Percentiles rank a stretch among this genome's conserved stretches.
These are phyloP conservation scores for Trematomus bernacchii DNA, from an alignment of 2,797 vertebrate species.

Conservation along the genomic window DNA sequence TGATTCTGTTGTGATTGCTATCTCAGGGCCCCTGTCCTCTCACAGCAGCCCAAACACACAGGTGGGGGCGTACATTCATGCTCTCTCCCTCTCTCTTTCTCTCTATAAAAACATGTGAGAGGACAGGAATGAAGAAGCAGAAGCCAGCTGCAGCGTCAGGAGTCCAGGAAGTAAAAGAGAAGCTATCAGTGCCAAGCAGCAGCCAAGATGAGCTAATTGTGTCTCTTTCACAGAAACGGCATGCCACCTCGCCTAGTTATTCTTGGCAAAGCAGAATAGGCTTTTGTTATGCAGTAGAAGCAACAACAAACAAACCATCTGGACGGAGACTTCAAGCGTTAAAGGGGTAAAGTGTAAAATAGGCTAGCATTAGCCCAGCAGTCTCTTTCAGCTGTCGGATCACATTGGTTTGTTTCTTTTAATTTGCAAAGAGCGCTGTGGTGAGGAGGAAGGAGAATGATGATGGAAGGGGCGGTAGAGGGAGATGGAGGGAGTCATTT, in stretches of 20 bases:
- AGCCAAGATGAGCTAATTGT: constrained; percentile 23
- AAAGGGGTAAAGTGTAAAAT: constrained; percentile 11
- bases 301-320: constrained; percentile 36
- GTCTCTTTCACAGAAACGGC: constrained; percentile 34
- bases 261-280: constrained; percentile 23
- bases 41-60: constrained; percentile 16
- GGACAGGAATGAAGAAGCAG: constrained; percentile 49
- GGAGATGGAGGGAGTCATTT: constrained; percentile 59
- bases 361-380: constrained; percentile 12
- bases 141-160: neutral
- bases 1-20: constrained; percentile 46
- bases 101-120: constrained; percentile 24
- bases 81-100: neutral
- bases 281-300: constrained; percentile 19
- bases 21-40: constrained; percentile 23
- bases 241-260: constrained; percentile 29
- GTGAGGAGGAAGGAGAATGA: constrained; percentile 27
- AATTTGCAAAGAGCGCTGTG: constrained; percentile 63
- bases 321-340: constrained; percentile 20
- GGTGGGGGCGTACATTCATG: constrained; percentile 4
- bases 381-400: constrained; percentile 61
- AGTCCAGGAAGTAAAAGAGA: constrained; percentile 36
- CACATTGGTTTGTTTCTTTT: constrained; percentile 67
- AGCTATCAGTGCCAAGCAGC: constrained; percentile 2
- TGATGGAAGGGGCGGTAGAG: constrained; percentile 7